Evolutionary conservation across 2,113 vertebrate genomes (phyloP), one percentile per base, ranked within the genome.

Genomic region (Phalacrocorax pelagicus): DNA sequence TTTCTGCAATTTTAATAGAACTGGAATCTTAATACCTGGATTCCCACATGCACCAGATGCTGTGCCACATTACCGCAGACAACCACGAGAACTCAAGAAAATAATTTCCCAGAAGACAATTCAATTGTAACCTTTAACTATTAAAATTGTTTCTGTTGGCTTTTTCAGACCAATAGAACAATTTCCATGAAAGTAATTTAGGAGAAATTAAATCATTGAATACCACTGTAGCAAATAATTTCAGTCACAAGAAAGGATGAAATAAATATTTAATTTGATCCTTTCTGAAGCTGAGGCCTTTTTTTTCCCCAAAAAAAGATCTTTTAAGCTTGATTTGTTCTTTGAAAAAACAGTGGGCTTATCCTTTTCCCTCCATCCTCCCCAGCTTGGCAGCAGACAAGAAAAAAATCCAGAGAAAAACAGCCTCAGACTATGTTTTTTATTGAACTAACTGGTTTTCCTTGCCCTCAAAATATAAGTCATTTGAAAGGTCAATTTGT

Each of bases 181-280:
- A 59, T 84, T 84, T 61, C 32, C 42, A 59, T 36, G 9, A 73
- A 67, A 11, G 16, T 15, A 91, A 92, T 81, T 91, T 67, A 71
- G 42, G 34, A 95, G 44, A 52, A 96, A 89, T 84, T 95, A 92
- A 92, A 81, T 88, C 27, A 55, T 26, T 65, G 44, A 72, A 73
- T 91, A 54, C 9, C 12, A 2, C 13, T 89, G 34, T 26, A 49
- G 30, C 34, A 91, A 89, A 70, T 89, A 81, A 66, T 54, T 91
- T 62, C 26, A 62, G 27, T 83, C 54, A 52, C 36, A 92, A 81
- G 51, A 80, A 95, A 86, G 17, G 40, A 72, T 59, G n/a, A 85
- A 92, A 85, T 20, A 70, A 81, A 49, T 38, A 59, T 42, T 82
- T 94, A 0, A n/a, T 74, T 46, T 72, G 6, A 71, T 82, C 6